These are phyloP conservation scores for Callopanchax toddi DNA, from an alignment of 2,113 vertebrate species.

Conservation along the genomic window DNA sequence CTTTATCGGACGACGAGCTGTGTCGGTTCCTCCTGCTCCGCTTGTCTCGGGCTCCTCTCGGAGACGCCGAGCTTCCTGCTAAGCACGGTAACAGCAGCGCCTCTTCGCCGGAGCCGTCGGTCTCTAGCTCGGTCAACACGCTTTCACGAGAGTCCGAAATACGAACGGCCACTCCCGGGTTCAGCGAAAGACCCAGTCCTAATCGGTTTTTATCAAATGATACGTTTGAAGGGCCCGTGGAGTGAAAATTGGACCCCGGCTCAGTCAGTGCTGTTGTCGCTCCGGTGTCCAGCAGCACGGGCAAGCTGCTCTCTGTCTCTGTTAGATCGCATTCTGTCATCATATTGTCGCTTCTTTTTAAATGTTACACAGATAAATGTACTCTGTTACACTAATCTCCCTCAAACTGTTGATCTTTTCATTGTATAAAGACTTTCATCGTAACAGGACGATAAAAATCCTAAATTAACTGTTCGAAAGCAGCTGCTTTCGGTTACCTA, in stretches of 20 bases:
- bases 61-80: constrained; percentile 63
- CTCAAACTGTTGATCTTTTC: constrained; percentile 30
- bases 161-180: constrained; percentile 76
- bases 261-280: constrained; percentile 35
- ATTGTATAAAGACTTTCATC: constrained; percentile 26
- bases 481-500: constrained; percentile 25
- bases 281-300: constrained; percentile 40
- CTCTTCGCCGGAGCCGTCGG: constrained; percentile 79
- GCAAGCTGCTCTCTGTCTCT: constrained; percentile 58
- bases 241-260: constrained; percentile 60
- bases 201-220: constrained; percentile 57
- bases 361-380: background rate
- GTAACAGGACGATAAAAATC: background rate
- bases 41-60: constrained; percentile 64
- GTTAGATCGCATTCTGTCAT: constrained; percentile 79
- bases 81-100: constrained; percentile 75
- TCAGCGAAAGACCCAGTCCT: constrained; percentile 37
- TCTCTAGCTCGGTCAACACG: constrained; percentile 79
- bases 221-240: constrained; percentile 34
- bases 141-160: constrained; percentile 78
- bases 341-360: constrained; percentile 54
- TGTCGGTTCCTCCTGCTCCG: constrained; percentile 61
- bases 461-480: background rate
- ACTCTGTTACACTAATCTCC: background rate
- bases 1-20: constrained; percentile 81